A percentile compares a stretch with the other conserved stretches of the same genome.
Conservation (phyloP, 1,140 invertebrate genomes). For the Trichogramma pretiosum region DNA sequence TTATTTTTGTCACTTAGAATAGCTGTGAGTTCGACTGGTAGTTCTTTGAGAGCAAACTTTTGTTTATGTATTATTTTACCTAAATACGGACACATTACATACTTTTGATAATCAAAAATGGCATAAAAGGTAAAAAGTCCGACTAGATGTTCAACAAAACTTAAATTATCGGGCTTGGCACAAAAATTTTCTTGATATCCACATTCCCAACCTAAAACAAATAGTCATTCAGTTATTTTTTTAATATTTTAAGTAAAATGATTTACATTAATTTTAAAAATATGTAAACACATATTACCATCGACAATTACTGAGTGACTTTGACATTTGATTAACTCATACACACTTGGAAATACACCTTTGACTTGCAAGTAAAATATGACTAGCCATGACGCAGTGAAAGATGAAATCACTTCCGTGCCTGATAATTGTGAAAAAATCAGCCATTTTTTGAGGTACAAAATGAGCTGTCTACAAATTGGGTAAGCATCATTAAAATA, state of each 20-base stretch:
- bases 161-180: neutral
- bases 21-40: conserved; percentile 10
- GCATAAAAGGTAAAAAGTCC: conserved; percentile 47
- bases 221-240: neutral
- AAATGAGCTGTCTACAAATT: conserved; percentile 27
- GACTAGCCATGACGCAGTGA: conserved; percentile 21
- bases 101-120: conserved; percentile 39
- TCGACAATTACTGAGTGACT: conserved; percentile 10
- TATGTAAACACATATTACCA: no score
- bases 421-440: conserved; percentile 6
- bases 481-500: conserved; percentile 21
- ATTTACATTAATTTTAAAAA: neutral
- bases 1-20: neutral
- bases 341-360: conserved; percentile 22
- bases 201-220: neutral
- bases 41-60: neutral
- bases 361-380: conserved; percentile 25
- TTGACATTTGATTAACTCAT: conserved; percentile 16
- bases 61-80: conserved; percentile 22
- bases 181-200: neutral
- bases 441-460: conserved; percentile 45
- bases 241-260: neutral
- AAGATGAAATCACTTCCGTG: conserved; percentile 14
- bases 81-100: conserved; percentile 43
- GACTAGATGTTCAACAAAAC: conserved; percentile 35